A percentile compares a stretch with the other conserved stretches of the same genome.
Conservation (phyloP, 2,113 vertebrate species). For the Halcyon senegalensis region DNA sequence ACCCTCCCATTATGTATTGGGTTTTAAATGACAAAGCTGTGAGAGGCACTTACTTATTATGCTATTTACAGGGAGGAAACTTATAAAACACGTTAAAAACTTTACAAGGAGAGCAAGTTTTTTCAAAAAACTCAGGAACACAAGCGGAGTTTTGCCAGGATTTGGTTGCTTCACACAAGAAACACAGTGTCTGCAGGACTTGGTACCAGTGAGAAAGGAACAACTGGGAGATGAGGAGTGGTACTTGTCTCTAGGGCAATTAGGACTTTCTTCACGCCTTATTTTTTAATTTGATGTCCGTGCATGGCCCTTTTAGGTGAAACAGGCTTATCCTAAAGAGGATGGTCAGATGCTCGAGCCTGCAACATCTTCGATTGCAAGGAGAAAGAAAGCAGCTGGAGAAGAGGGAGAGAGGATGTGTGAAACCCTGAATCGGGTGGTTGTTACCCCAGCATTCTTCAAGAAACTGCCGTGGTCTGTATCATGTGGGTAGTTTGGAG, state of each 20-base stretch:
- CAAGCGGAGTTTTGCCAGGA: neutral
- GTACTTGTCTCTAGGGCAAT: neutral
- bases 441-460: slow-evolving; percentile 50
- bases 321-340: neutral
- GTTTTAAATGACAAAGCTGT: neutral
- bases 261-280: neutral
- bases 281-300: neutral
- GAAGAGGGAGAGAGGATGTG: neutral
- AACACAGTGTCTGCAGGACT: neutral
- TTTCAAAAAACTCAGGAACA: neutral
- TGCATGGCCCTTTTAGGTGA: neutral
- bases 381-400: slow-evolving; percentile 16
- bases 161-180: neutral
- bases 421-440: neutral
- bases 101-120: slow-evolving; percentile 41
- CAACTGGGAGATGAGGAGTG: neutral
- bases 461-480: slow-evolving; percentile 47
- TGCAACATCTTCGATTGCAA: neutral
- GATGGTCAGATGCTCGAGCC: neutral
- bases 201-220: neutral
- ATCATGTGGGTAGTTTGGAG: slow-evolving; percentile 64
- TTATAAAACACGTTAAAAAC: slow-evolving; percentile 21
- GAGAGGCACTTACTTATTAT: neutral
- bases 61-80: neutral
- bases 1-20: fast-evolving